Evolutionary conservation across 2,113 vertebrate species (phyloP).

Genomic region (Bambusicola thoracicus): DNA sequence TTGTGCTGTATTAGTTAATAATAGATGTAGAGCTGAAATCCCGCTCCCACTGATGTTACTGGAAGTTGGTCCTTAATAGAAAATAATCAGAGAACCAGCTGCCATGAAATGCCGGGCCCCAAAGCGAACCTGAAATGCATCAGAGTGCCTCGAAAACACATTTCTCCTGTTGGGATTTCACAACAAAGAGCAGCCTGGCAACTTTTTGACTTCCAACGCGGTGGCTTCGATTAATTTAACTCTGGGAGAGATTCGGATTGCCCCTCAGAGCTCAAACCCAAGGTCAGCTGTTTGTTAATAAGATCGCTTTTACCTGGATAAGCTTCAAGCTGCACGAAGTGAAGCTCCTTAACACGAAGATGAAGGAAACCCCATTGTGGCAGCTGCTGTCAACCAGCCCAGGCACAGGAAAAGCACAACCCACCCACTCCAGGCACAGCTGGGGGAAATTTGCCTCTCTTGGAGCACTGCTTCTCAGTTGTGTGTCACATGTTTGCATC

Average conservation of each 20-base stretch:
- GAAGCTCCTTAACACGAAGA: background rate
- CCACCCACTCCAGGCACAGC: background rate
- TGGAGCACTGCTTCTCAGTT: background rate
- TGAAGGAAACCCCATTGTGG: background rate
- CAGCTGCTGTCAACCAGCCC: background rate
- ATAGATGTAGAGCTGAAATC: constrained; percentile 68
- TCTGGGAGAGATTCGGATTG: background rate
- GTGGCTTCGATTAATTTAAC: background rate
- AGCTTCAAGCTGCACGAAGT: background rate
- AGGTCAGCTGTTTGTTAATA: background rate
- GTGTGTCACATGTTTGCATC: background rate
- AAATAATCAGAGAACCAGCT: constrained; percentile 68
- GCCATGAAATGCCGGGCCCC: constrained; percentile 19
- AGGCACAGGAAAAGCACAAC: background rate
- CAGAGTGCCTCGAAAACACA: background rate
- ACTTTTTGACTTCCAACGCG: background rate
- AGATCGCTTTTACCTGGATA: background rate
- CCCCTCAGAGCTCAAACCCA: background rate
- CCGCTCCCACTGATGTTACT: constrained; percentile 61
- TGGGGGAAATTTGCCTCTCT: background rate
- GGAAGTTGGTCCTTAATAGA: constrained; percentile 61
- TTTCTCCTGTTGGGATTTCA: background rate
- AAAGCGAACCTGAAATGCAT: constrained; percentile 23
- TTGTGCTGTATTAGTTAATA: constrained; percentile 71
- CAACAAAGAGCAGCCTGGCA: background rate